A percentile compares a stretch with the other conserved stretches of the same genome.
These are phyloP conservation scores for Grammomys surdaster DNA, from an alignment of 2,113 vertebrate genomes.

Conservation along the genomic window DNA sequence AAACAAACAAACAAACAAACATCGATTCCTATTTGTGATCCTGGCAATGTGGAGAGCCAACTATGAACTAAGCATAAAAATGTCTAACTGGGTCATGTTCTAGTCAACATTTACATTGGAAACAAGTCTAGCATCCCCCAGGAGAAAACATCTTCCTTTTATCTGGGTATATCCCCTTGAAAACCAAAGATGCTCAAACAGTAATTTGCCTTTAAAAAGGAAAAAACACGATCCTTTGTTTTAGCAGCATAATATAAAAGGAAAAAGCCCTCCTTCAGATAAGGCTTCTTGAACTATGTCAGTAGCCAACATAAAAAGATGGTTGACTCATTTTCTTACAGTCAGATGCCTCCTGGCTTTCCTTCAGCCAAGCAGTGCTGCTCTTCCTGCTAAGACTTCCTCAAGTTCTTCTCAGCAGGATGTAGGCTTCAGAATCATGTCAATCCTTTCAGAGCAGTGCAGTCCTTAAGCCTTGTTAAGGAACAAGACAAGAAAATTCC, in stretches of 20 bases:
- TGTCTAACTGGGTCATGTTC: slow-evolving; percentile 27
- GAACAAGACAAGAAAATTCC: slow-evolving; percentile 64
- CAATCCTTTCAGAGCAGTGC: slow-evolving; percentile 64
- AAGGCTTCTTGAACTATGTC: slow-evolving; percentile 21
- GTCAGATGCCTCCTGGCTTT: slow-evolving; percentile 22
- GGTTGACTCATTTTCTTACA: slow-evolving; percentile 53
- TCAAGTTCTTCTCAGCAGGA: slow-evolving; percentile 49
- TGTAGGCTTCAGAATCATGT: background rate
- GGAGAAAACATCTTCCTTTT: slow-evolving; percentile 42
- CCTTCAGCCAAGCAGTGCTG: slow-evolving; percentile 33
- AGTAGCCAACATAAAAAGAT: slow-evolving; percentile 43
- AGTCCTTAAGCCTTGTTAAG: slow-evolving; percentile 68
- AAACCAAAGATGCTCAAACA: slow-evolving; percentile 1
- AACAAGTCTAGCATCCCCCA: background rate
- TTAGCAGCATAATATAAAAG: background rate
- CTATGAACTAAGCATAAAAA: slow-evolving; percentile 14
- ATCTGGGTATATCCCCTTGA: slow-evolving; percentile 11
- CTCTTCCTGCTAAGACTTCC: background rate
- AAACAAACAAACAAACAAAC: slow-evolving; percentile 31
- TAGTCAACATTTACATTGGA: background rate
- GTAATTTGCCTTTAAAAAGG: background rate
- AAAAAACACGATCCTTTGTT: slow-evolving; percentile 13
- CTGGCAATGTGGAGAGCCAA: background rate
- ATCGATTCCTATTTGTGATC: slow-evolving; percentile 35
- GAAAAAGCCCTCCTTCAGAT: background rate